Conservation (phyloP, 2,113 vertebrate genomes). For the Noctilio leporinus region DNA sequence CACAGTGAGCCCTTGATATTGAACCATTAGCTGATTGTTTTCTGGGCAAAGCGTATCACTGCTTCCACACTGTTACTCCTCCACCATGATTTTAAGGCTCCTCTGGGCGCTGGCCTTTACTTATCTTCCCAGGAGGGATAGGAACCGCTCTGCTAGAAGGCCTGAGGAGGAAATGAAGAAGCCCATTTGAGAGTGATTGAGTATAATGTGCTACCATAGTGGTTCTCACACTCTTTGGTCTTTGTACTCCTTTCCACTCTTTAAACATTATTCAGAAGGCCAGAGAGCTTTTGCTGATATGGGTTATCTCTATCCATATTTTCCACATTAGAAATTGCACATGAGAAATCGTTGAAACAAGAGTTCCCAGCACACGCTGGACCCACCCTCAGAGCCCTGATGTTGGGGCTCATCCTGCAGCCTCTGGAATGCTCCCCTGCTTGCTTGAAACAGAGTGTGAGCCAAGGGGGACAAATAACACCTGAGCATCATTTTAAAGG, state of each 20-base stretch:
- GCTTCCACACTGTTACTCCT: too few relatives aligned
- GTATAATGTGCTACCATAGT: neutral
- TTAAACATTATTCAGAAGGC: neutral
- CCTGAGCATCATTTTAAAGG: neutral
- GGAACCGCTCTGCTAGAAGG: neutral
- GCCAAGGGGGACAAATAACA: neutral
- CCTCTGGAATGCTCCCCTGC: neutral
- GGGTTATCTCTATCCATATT: neutral
- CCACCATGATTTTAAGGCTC: too few relatives aligned
- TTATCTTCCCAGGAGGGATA: neutral
- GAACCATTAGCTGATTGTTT: neutral
- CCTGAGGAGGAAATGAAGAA: neutral
- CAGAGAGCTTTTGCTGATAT: neutral
- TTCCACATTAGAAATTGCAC: neutral
- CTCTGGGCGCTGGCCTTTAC: neutral
- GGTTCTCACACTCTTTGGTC: neutral
- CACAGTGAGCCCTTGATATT: neutral
- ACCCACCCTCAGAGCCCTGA: neutral
- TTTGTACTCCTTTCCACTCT: neutral
- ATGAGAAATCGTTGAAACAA: neutral
- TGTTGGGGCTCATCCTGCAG: accelerated
- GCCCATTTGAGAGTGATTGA: neutral
- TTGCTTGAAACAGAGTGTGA: accelerated
- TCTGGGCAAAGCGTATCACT: neutral
- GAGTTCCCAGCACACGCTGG: neutral